Percentiles rank a stretch among this genome's conserved stretches.
These are phyloP conservation scores for Saimiri boliviensis DNA, from an alignment of 2,113 vertebrate genomes.

Conservation along the genomic window DNA sequence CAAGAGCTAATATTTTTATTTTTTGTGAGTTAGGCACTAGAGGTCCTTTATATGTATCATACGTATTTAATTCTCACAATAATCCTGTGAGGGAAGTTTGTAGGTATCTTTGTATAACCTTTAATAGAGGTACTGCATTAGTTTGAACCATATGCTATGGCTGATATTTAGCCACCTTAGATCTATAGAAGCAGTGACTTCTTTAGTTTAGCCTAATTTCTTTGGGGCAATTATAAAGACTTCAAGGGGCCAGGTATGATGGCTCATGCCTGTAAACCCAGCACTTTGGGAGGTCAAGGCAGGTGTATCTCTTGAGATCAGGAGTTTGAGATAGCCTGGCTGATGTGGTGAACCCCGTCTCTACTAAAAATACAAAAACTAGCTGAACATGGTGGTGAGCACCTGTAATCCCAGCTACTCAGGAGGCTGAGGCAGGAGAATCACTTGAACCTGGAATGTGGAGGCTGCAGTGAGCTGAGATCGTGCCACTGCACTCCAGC, in stretches of 20 bases:
- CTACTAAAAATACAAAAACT: too few relatives aligned
- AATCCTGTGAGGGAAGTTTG: neutral
- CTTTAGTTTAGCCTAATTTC: conserved; percentile 11
- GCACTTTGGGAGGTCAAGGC: too few relatives aligned
- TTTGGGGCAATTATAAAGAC: neutral
- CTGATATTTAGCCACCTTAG: neutral
- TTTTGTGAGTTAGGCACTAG: neutral
- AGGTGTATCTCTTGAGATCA: too few relatives aligned
- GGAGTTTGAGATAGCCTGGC: too few relatives aligned
- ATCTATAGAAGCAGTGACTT: conserved; percentile 24
- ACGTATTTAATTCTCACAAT: neutral
- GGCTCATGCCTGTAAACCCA: too few relatives aligned
- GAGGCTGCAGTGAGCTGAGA: too few relatives aligned
- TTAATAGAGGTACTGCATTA: neutral
- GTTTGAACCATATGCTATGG: neutral
- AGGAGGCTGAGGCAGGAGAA: too few relatives aligned
- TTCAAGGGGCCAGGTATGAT: neutral
- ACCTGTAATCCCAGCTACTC: too few relatives aligned
- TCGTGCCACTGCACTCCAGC: too few relatives aligned
- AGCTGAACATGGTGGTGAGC: too few relatives aligned
- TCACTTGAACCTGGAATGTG: too few relatives aligned
- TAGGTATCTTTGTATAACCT: neutral
- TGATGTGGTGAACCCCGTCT: too few relatives aligned
- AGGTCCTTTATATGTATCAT: neutral
- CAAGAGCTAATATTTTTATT: neutral